A percentile compares a stretch with the other conserved stretches of the same genome.
Evolutionary conservation across 2,888 invertebrate genomes (phyloP).

Genomic region (Pardosa pseudoannulata): DNA sequence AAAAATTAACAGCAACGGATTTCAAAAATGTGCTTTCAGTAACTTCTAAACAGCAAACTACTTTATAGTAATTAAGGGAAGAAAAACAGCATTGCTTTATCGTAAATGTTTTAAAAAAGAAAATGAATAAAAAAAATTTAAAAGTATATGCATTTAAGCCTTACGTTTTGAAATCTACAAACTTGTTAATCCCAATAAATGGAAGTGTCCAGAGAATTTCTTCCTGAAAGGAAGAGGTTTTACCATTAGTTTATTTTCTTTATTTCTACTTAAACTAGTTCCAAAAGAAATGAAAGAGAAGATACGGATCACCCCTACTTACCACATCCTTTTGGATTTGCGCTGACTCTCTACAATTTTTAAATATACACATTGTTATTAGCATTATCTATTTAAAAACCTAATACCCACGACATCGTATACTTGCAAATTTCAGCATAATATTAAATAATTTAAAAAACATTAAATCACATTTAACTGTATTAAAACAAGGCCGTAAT

Average conservation of each 20-base stretch:
- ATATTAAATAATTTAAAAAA: too few species aligned
- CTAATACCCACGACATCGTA: too few species aligned
- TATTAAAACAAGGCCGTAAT: too few species aligned
- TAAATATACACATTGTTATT: too few species aligned
- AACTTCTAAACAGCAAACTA: constrained; percentile 61
- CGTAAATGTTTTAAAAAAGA: constrained; percentile 54
- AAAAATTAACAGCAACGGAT: constrained; percentile 36
- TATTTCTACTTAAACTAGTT: constrained; percentile 65
- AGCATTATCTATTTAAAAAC: too few species aligned
- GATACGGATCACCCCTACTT: constrained; percentile 68
- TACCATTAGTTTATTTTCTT: constrained; percentile 68
- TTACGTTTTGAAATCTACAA: constrained; percentile 72
- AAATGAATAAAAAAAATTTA: constrained; percentile 65
- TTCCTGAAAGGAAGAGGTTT: constrained; percentile 73
- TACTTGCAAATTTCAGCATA: too few species aligned
- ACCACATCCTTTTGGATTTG: constrained; percentile 42
- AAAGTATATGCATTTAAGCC: constrained; percentile 71
- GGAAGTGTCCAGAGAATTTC: constrained; percentile 70
- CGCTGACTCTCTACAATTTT: not conserved
- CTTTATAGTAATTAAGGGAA: constrained; percentile 40
- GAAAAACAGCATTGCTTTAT: constrained; percentile 66
- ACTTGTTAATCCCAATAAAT: constrained; percentile 72
- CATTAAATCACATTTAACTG: too few species aligned
- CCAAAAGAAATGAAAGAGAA: constrained; percentile 71
- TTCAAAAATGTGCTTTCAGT: not conserved